Conservation (phyloP, 2,797 vertebrate species). For the Telmatherina bonti region DNA sequence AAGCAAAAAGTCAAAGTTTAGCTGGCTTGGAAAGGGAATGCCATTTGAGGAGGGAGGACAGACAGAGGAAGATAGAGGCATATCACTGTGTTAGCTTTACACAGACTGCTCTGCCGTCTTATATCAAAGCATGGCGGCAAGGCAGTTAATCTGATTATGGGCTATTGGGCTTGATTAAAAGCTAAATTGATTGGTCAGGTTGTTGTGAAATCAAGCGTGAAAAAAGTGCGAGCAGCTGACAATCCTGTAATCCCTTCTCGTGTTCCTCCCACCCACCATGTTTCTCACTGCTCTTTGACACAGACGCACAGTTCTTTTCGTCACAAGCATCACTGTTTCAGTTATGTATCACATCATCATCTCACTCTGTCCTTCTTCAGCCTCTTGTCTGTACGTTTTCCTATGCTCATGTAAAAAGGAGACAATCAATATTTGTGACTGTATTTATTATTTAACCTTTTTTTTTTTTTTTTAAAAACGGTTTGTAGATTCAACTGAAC, state of each 20-base stretch:
- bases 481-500: conserved; percentile 48
- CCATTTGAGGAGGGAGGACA: background rate
- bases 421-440: conserved; percentile 42
- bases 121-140: conserved; percentile 31
- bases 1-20: conserved; percentile 29
- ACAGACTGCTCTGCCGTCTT: conserved; percentile 8
- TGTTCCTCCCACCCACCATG: conserved; percentile 4
- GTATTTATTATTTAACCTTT: conserved; percentile 68
- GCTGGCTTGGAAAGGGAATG: conserved; percentile 16
- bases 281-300: conserved; percentile 15
- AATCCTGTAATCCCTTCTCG: conserved; percentile 1
- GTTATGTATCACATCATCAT: conserved; percentile 18
- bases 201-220: conserved; percentile 39
- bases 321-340: conserved; percentile 1
- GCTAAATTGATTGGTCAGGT: conserved; percentile 79
- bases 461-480: no score
- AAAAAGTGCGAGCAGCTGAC: conserved; percentile 52
- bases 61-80: background rate
- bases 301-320: conserved; percentile 7
- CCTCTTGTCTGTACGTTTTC: background rate
- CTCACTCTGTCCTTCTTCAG: background rate
- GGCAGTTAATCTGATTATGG: conserved; percentile 78
- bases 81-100: conserved; percentile 4
- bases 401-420: conserved; percentile 1
- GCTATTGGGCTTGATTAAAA: conserved; percentile 81